Conservation (phyloP, 2,113 vertebrate genomes). For the Myanophis thanlyinensis region DNA sequence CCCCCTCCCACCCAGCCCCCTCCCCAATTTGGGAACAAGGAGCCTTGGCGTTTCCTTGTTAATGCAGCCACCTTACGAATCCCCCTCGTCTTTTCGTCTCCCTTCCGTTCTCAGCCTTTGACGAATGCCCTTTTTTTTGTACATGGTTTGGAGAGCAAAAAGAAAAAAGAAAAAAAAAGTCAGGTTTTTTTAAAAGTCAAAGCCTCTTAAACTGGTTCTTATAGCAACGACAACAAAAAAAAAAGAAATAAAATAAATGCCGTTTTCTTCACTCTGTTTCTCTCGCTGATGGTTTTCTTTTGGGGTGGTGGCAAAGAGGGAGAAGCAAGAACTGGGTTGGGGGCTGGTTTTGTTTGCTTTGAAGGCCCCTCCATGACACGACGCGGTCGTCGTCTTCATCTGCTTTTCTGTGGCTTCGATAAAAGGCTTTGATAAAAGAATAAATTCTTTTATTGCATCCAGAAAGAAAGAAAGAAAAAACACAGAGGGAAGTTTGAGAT, state of each 20-base stretch:
- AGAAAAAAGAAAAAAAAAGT: conserved; percentile 43
- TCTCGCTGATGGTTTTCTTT: not conserved
- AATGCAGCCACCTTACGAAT: not conserved
- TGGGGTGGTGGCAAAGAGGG: too few relatives aligned
- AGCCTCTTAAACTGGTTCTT: conserved; percentile 65
- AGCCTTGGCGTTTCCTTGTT: not conserved
- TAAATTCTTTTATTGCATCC: not conserved
- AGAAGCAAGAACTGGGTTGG: too few relatives aligned
- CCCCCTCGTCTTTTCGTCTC: not conserved
- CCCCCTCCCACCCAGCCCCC: too few relatives aligned
- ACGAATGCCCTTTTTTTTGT: conserved; percentile 56
- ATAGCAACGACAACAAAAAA: conserved; percentile 37
- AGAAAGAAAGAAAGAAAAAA: too few relatives aligned
- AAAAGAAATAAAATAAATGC: conserved; percentile 64
- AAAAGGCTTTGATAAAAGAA: not conserved
- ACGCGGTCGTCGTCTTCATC: too few relatives aligned
- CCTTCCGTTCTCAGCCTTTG: not conserved
- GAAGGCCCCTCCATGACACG: not conserved
- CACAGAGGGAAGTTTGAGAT: too few relatives aligned
- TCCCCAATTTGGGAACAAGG: not conserved
- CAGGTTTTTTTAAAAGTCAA: conserved; percentile 66
- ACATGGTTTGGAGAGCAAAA: conserved; percentile 62
- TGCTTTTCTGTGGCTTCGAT: not conserved
- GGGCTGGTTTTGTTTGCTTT: not conserved
- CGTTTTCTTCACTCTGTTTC: conserved; percentile 55